Percentiles rank a stretch among this genome's conserved stretches.
Conservation (phyloP, 92 coral and sea anemone genomes). For the Heliopora coerulea region DNA sequence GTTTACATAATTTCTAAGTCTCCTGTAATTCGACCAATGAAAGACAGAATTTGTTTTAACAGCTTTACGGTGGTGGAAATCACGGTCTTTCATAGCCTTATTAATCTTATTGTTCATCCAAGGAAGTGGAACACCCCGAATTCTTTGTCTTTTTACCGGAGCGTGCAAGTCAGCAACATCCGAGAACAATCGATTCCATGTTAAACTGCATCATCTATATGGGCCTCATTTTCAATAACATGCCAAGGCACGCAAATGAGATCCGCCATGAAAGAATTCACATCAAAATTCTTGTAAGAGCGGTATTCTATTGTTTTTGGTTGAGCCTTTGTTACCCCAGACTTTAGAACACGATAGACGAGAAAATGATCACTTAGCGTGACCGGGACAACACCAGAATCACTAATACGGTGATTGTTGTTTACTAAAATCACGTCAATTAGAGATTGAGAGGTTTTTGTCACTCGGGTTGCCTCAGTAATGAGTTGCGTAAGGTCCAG, state of each 20-base stretch:
- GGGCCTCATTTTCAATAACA: no score
- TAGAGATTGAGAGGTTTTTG: constrained; percentile 42
- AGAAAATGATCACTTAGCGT: constrained; percentile 62
- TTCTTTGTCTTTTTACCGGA: constrained; percentile 47
- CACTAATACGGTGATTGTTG: constrained; percentile 57
- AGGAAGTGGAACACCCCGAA: no score
- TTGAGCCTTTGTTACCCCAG: no score
- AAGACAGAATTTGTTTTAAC: constrained; percentile 19
- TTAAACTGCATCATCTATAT: constrained; percentile 45
- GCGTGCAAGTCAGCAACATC: constrained; percentile 43
- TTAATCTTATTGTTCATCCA: no score
- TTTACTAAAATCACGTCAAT: constrained; percentile 53
- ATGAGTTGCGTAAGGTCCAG: constrained; percentile 38
- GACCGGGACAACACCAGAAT: no score
- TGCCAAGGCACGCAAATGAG: constrained; percentile 52
- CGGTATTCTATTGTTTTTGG: no score
- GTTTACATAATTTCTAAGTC: constrained; percentile 45
- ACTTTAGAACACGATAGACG: no score
- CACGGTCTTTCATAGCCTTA: constrained; percentile 37
- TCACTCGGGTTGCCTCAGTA: no score
- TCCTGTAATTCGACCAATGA: no score
- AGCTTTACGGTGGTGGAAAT: constrained; percentile 42
- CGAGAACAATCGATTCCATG: no score
- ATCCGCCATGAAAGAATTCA: constrained; percentile 41
- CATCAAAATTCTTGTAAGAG: no score